Conservation (phyloP, 2,113 vertebrate genomes). For the Athene noctua region DNA sequence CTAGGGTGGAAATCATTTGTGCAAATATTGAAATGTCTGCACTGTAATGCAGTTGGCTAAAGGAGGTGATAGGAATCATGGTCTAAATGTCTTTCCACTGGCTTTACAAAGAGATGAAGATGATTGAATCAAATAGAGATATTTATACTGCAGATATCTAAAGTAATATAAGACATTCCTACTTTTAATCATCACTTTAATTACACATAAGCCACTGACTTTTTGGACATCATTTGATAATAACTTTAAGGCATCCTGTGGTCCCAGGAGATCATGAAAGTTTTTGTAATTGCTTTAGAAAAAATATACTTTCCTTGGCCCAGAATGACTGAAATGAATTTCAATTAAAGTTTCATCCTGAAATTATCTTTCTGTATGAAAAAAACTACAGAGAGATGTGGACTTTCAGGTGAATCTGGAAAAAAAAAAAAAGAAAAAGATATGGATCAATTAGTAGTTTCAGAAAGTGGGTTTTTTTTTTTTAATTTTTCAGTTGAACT, state of each 20-base stretch:
- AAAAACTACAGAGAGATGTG: background rate
- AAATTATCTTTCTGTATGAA: background rate
- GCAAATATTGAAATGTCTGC: background rate
- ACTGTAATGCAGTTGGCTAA: background rate
- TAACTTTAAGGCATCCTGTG: background rate
- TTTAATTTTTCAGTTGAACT: background rate
- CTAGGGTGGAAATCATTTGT: background rate
- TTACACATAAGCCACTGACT: background rate
- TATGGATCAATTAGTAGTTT: accelerated
- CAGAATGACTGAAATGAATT: background rate
- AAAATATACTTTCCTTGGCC: background rate
- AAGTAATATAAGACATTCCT: background rate
- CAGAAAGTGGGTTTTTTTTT: background rate
- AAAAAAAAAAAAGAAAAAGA: background rate
- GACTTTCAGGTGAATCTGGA: background rate
- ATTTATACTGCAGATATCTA: background rate
- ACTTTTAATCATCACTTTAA: background rate
- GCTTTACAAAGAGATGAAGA: background rate
- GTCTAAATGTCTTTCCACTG: background rate
- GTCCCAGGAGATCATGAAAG: background rate
- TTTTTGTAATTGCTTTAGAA: background rate
- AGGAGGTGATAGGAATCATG: background rate
- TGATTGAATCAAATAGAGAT: background rate
- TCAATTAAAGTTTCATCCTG: background rate
- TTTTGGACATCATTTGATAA: background rate